Percentiles rank a stretch among this genome's conserved stretches.
Conservation (phyloP, 1,140 invertebrate species). For the Cepaea nemoralis region DNA sequence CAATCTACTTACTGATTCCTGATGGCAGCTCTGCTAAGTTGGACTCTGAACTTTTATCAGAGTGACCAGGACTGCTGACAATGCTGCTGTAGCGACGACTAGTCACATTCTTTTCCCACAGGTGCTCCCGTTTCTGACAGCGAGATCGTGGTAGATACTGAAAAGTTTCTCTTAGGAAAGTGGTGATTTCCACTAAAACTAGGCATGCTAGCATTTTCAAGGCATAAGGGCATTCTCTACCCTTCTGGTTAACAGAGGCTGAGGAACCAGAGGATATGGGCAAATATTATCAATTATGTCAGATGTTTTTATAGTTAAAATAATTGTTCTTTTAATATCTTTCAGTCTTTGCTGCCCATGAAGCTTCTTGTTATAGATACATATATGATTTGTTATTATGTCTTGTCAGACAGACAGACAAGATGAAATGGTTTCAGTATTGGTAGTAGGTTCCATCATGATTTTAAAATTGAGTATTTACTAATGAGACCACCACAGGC, state of each 20-base stretch:
- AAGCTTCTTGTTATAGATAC: too few species aligned
- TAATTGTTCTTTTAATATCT: too few species aligned
- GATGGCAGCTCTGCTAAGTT: conserved; percentile 64
- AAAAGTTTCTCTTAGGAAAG: conserved; percentile 96
- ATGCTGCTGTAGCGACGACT: conserved; percentile 72
- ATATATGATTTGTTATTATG: too few species aligned
- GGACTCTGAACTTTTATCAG: conserved; percentile 68
- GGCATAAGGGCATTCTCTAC: conserved; percentile 90
- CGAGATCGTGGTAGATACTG: conserved; percentile 75
- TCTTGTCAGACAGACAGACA: too few species aligned
- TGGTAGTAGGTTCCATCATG: too few species aligned
- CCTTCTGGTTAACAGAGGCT: conserved; percentile 89
- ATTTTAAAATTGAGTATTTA: too few species aligned
- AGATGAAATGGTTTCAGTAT: too few species aligned
- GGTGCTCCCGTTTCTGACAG: conserved; percentile 58
- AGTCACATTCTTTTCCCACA: conserved; percentile 69
- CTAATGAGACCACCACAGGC: too few species aligned
- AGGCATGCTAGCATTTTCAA: conserved; percentile 92
- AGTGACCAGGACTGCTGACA: conserved; percentile 69
- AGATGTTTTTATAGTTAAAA: too few species aligned
- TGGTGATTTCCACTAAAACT: conserved; percentile 94
- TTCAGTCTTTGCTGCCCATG: too few species aligned
- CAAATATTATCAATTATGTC: too few species aligned
- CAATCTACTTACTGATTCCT: conserved; percentile 53
- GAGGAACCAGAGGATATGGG: conserved; percentile 33